phyloP scores from a whole-genome alignment of 2,888 invertebrate species.

The Hecatera dysodea region DNA sequence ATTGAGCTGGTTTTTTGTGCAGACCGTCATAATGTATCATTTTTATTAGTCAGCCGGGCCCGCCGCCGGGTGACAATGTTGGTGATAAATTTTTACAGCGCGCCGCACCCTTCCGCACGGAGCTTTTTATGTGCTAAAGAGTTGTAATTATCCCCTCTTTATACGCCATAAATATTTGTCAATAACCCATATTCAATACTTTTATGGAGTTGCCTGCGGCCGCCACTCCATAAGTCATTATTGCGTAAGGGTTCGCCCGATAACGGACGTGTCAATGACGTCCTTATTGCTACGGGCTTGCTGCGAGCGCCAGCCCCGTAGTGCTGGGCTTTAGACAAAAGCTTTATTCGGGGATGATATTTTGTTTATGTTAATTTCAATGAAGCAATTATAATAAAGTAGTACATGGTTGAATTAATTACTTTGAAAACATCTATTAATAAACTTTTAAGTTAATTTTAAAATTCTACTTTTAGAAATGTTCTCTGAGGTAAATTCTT shows the following conservation, averaged over 20 bases:
- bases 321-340: slow-evolving; percentile 11
- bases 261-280: slow-evolving; percentile 78
- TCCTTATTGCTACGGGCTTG: slow-evolving; percentile 76
- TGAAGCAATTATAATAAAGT: background rate
- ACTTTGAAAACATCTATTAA: background rate
- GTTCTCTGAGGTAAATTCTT: background rate
- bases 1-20: slow-evolving; percentile 66
- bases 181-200: slow-evolving; percentile 89
- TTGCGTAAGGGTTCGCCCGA: slow-evolving; percentile 83
- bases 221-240: slow-evolving; percentile 87
- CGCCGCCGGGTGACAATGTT: slow-evolving; percentile 80
- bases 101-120: slow-evolving; percentile 84
- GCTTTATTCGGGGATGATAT: slow-evolving; percentile 3
- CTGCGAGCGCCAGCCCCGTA: slow-evolving; percentile 53
- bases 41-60: slow-evolving; percentile 74
- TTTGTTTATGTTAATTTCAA: slow-evolving; percentile 18
- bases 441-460: too few species aligned
- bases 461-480: too few species aligned
- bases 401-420: background rate
- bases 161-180: slow-evolving; percentile 90
- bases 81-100: slow-evolving; percentile 87
- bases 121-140: slow-evolving; percentile 89
- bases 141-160: slow-evolving; percentile 90
- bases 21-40: slow-evolving; percentile 71
- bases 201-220: slow-evolving; percentile 88